Percentiles rank a stretch among this genome's conserved stretches.
phyloP scores from a whole-genome alignment of 2,113 vertebrate species.

The Mobula hypostoma region DNA sequence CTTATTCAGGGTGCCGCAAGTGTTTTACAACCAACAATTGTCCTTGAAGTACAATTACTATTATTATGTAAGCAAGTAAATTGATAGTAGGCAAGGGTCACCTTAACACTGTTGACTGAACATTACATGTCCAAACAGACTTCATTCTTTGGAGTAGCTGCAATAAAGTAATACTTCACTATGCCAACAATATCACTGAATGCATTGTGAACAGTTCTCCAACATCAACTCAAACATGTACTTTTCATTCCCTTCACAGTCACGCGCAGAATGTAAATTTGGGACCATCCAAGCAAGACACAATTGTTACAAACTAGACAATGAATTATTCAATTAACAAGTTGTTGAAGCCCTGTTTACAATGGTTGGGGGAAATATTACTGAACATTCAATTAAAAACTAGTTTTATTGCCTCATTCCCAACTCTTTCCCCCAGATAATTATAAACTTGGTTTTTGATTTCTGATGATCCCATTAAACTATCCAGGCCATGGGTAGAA shows the following conservation, averaged over 20 bases:
- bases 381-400: not conserved
- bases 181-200: not conserved
- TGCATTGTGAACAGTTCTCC: not conserved
- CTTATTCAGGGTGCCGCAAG: not conserved
- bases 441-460: not conserved
- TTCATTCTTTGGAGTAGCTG: not conserved
- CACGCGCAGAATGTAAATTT: not conserved
- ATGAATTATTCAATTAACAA: not conserved
- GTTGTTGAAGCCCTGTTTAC: not conserved
- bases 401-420: not conserved
- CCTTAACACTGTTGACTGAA: not conserved
- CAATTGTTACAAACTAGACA: no score
- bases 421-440: not conserved
- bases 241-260: not conserved
- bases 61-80: not conserved
- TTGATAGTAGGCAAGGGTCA: not conserved
- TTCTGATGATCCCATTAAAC: not conserved
- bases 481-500: not conserved
- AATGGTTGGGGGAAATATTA: not conserved
- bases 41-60: not conserved
- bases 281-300: not conserved
- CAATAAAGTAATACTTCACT: not conserved
- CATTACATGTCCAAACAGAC: not conserved
- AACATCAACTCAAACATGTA: not conserved
- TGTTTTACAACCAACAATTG: not conserved